phyloP scores from a whole-genome alignment of 2,113 vertebrate species.

The Engraulis encrasicolus region DNA sequence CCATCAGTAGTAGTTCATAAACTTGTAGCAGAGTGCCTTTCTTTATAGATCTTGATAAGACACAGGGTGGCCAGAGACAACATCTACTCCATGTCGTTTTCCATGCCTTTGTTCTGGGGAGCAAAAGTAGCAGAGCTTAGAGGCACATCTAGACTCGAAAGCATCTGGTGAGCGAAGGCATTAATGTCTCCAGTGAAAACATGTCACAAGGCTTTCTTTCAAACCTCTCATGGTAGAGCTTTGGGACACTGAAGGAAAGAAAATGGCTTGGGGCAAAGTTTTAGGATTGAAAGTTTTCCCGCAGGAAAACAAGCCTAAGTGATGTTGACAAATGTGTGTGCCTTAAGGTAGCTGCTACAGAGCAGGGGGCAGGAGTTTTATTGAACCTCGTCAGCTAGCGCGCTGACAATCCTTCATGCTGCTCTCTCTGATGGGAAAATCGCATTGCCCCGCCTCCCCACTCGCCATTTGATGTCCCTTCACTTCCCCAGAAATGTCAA shows the following conservation, averaged over 20 bases:
- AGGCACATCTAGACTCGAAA: too few relatives aligned
- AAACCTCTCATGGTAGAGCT: not conserved
- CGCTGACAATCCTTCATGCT: conserved; percentile 36
- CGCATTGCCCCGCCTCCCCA: not conserved
- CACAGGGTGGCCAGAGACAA: too few relatives aligned
- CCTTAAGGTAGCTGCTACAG: conserved; percentile 31
- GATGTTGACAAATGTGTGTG: conserved; percentile 31
- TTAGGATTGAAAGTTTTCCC: conserved; percentile 43
- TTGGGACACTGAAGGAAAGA: too few relatives aligned
- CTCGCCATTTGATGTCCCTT: not conserved
- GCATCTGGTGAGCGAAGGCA: not conserved
- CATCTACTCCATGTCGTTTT: too few relatives aligned
- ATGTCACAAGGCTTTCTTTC: not conserved
- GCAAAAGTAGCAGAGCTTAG: too few relatives aligned
- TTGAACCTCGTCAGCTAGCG: conserved; percentile 43
- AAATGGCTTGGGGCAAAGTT: conserved; percentile 38
- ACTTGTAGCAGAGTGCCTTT: too few relatives aligned
- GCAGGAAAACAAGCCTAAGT: conserved; percentile 43
- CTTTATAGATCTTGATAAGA: too few relatives aligned
- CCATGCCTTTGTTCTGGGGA: too few relatives aligned
- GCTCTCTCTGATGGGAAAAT: conserved; percentile 6
- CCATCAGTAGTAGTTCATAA: too few relatives aligned
- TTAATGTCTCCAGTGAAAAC: not conserved
- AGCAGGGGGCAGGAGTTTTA: conserved; percentile 29
- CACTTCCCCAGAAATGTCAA: not conserved